These are phyloP conservation scores for Lottia scabra DNA, from an alignment of 2,888 invertebrate species.

Conservation along the genomic window DNA sequence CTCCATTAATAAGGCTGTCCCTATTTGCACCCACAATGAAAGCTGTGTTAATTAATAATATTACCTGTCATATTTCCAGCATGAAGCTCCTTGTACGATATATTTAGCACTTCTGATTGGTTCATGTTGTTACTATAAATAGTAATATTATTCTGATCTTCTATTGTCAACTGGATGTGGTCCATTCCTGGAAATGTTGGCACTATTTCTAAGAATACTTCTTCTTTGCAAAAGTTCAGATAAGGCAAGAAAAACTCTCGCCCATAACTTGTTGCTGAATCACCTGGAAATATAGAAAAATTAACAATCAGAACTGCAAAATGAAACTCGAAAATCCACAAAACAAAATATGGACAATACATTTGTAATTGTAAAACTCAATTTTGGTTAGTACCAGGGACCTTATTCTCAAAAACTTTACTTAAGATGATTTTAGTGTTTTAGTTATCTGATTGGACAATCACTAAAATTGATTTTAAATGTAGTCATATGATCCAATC, in stretches of 20 bases:
- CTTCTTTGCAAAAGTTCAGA: background rate
- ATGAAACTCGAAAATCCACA: too few relatives aligned
- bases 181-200: background rate
- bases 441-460: too few relatives aligned
- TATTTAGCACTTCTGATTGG: background rate
- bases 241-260: conserved; percentile 15
- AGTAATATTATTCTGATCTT: background rate
- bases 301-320: too few relatives aligned
- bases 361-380: too few relatives aligned
- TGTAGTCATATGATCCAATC: too few relatives aligned
- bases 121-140: background rate
- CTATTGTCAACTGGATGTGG: background rate
- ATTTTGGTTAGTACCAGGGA: too few relatives aligned
- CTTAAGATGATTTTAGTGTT: too few relatives aligned
- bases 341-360: too few relatives aligned
- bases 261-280: background rate
- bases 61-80: background rate
- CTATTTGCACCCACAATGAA: too few relatives aligned
- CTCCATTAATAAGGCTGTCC: too few relatives aligned
- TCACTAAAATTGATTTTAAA: too few relatives aligned
- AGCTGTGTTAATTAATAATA: background rate
- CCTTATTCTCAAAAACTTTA: too few relatives aligned
- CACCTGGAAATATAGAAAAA: background rate
- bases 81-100: background rate
- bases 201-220: background rate